phyloP scores from a whole-genome alignment of 2,888 invertebrate genomes.

The Rotaria macrura region DNA sequence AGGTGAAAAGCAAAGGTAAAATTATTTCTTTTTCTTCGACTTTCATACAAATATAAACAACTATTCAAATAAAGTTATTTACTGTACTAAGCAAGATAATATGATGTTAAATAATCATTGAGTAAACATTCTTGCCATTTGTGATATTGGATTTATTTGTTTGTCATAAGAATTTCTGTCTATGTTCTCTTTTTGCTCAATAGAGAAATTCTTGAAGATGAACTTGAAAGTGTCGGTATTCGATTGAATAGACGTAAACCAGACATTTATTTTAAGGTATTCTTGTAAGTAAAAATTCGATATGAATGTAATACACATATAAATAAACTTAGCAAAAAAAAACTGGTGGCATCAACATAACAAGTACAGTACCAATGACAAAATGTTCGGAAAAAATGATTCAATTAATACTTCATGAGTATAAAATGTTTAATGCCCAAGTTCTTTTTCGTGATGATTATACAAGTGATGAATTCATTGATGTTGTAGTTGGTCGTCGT shows the following conservation, averaged over 20 bases:
- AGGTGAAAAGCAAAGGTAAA: conserved; percentile 72
- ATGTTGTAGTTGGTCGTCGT: conserved; percentile 87
- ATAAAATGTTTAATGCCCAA: conserved; percentile 63
- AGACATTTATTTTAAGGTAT: conserved; percentile 91
- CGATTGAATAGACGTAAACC: conserved; percentile 85
- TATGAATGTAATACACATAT: neutral
- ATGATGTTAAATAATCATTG: too few species aligned
- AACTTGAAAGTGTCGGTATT: conserved; percentile 93
- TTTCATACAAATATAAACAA: neutral
- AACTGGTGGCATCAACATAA: conserved; percentile 90
- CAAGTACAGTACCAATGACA: conserved; percentile 81
- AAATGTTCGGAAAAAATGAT: conserved; percentile 91
- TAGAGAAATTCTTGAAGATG: conserved; percentile 73
- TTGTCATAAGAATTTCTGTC: neutral
- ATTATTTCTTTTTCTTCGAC: neutral
- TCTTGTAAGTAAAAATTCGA: neutral
- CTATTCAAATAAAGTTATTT: too few species aligned
- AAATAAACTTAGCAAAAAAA: conserved; percentile 64
- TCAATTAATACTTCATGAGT: conserved; percentile 92
- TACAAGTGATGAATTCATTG: conserved; percentile 87
- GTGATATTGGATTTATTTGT: neutral
- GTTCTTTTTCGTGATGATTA: conserved; percentile 90
- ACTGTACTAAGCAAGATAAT: too few species aligned
- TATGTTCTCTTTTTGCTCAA: conserved; percentile 32
- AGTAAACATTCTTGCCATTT: too few species aligned